Evolutionary conservation across 2,113 vertebrate genomes (phyloP).

Genomic region (Isichthys henryi): DNA sequence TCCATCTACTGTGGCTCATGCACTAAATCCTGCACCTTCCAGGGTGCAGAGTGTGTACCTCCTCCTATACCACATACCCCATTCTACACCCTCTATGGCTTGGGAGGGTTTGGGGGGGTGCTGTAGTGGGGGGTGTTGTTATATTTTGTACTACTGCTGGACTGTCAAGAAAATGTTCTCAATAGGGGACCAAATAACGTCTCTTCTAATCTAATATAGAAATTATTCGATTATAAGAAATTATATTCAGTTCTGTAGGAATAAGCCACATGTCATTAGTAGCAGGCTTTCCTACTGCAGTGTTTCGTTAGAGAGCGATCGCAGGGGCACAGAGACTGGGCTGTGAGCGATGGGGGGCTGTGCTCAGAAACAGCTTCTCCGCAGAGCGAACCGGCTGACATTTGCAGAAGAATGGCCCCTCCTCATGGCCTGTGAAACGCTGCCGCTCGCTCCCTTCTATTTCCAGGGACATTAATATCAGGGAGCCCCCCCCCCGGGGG

Average conservation of each 20-base stretch:
- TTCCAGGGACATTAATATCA: not conserved
- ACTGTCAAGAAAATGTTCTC: not conserved
- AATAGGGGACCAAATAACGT: not conserved
- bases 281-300: not conserved
- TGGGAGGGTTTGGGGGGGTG: no score
- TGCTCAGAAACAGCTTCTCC: not conserved
- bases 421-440: not conserved
- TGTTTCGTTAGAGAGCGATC: not conserved
- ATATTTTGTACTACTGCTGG: not conserved
- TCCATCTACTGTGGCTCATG: not conserved
- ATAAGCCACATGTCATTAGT: not conserved
- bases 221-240: not conserved
- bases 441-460: not conserved
- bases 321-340: not conserved
- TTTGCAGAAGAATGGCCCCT: not conserved
- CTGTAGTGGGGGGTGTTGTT: not conserved
- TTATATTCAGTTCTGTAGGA: not conserved
- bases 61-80: not conserved
- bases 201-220: not conserved
- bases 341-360: not conserved
- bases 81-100: not conserved
- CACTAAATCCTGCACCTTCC: not conserved
- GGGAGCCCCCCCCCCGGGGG: not conserved
- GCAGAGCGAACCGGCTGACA: not conserved
- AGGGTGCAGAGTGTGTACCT: not conserved